Evolutionary conservation across 1,140 invertebrate species (phyloP), one percentile per base, ranked within the genome.

Genomic region (Mya arenaria): DNA sequence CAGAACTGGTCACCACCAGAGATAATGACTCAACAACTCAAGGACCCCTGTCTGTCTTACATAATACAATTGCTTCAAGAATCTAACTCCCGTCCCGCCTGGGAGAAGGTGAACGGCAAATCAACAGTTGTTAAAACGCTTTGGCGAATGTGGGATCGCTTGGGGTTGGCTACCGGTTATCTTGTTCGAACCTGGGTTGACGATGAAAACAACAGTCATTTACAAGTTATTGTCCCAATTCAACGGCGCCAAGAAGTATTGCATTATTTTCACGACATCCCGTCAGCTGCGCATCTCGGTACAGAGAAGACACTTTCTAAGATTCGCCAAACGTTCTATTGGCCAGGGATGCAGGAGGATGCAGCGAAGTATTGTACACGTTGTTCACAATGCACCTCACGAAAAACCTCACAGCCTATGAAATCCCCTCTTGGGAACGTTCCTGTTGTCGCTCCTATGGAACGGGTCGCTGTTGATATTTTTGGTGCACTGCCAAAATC

Each of bases 391-490:
- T 71, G 68, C 34, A 0, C 68, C 8, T 37, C 55, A 58, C 55
- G 55, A 28, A 58, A 56, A 63, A 65, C 30, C 13, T 8, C 19
- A 65, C 17, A 23, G 1, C 19, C 19, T 28, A 37, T n/a, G 15
- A 44, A 32, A 23, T 34, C 66, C 30, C 32, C 58, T 84, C 19
- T 73, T 77, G 48, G 34, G 32, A 36, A 66, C 8, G 30, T 72
- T 28, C 0, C 36, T 60, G 71, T 63, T 0, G 41, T 25, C 41
- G 55, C 19, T 48, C 86, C 88, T 28, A 88, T 87, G 74, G 56
- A 84, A 25, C 84, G 36, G 13, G 82, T 91, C 4, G 86, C 86
- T 6, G 78, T 89, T 0, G 90, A 92, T 81, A 60, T 90, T 8
- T 23, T 88, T 4, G 91, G 90, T 5, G 87, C 89, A 5, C 73